Evolutionary conservation across 2,113 vertebrate genomes (phyloP).

Genomic region (Condylura cristata): DNA sequence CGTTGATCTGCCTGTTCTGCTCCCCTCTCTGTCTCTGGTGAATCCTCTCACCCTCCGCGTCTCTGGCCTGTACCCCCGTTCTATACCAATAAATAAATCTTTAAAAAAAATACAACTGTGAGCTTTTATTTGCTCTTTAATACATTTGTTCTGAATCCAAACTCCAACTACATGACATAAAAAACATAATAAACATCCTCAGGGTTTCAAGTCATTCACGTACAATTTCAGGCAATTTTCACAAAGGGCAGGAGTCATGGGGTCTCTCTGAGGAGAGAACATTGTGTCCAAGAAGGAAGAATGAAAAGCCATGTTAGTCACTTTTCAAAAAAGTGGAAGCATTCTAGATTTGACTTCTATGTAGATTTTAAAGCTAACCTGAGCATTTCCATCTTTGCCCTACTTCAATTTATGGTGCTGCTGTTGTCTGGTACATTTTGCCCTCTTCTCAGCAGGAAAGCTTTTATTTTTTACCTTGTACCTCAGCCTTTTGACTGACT

Average conservation of each 20-base stretch:
- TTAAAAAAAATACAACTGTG: too few relatives aligned
- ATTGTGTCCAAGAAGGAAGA: neutral
- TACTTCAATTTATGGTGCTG: neutral
- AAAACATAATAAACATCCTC: conserved; percentile 19
- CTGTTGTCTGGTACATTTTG: neutral
- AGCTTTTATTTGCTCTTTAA: neutral
- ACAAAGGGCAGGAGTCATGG: neutral
- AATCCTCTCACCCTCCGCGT: too few relatives aligned
- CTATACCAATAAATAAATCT: too few relatives aligned
- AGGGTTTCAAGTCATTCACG: conserved; percentile 55
- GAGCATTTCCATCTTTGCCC: neutral
- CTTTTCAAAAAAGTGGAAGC: conserved; percentile 6
- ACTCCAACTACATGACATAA: conserved; percentile 19
- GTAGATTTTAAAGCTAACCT: neutral
- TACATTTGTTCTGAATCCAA: conserved; percentile 14
- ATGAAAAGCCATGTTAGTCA: conserved; percentile 26
- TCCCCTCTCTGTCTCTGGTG: too few relatives aligned
- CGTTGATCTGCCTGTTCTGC: too few relatives aligned
- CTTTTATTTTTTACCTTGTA: neutral
- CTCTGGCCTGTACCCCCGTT: too few relatives aligned
- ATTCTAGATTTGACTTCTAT: neutral
- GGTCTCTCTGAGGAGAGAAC: conserved; percentile 39
- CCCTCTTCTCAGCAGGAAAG: neutral
- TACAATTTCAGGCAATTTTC: conserved; percentile 65
- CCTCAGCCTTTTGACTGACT: neutral